Percentiles rank a stretch among this genome's conserved stretches.
phyloP scores from a whole-genome alignment of 2,888 invertebrate species.

The Zhengitettix transpicula region DNA sequence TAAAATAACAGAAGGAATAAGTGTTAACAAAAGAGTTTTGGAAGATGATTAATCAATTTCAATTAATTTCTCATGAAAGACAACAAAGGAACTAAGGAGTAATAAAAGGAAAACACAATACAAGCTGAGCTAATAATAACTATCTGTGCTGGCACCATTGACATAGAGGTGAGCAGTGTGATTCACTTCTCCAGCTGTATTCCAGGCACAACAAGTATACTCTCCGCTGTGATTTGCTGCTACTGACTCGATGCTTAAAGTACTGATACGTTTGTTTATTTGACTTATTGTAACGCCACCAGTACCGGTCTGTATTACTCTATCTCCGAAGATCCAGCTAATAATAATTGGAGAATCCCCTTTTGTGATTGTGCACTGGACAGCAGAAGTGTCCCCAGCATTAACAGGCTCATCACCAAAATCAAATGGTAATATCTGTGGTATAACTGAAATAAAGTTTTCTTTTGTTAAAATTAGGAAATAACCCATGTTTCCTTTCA shows the following conservation, averaged over 20 bases:
- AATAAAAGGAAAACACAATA: too few species aligned
- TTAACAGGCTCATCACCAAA: slow-evolving; percentile 53
- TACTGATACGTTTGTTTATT: slow-evolving; percentile 31
- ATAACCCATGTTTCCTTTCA: too few species aligned
- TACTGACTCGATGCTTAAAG: slow-evolving; percentile 55
- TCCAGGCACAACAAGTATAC: slow-evolving; percentile 54
- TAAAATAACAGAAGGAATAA: too few species aligned
- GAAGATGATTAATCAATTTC: too few species aligned
- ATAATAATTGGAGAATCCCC: slow-evolving; percentile 66
- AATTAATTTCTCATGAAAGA: too few species aligned
- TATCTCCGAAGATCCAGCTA: slow-evolving; percentile 51
- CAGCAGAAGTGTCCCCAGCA: slow-evolving; percentile 55
- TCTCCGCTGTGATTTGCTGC: slow-evolving; percentile 54
- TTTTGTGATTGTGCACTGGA: slow-evolving; percentile 43
- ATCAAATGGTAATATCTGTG: slow-evolving; percentile 24
- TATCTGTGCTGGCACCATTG: slow-evolving; percentile 38
- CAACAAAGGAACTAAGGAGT: too few species aligned
- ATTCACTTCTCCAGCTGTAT: slow-evolving; percentile 47
- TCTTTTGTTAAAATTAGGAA: too few species aligned
- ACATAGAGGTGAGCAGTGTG: slow-evolving; percentile 49
- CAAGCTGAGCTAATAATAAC: too few species aligned
- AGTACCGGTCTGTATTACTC: slow-evolving; percentile 34
- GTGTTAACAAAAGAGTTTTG: too few species aligned
- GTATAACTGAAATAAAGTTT: background rate
- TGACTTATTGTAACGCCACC: slow-evolving; percentile 21